phyloP scores from a whole-genome alignment of 2,113 vertebrate genomes.

The Hypanus sabinus region DNA sequence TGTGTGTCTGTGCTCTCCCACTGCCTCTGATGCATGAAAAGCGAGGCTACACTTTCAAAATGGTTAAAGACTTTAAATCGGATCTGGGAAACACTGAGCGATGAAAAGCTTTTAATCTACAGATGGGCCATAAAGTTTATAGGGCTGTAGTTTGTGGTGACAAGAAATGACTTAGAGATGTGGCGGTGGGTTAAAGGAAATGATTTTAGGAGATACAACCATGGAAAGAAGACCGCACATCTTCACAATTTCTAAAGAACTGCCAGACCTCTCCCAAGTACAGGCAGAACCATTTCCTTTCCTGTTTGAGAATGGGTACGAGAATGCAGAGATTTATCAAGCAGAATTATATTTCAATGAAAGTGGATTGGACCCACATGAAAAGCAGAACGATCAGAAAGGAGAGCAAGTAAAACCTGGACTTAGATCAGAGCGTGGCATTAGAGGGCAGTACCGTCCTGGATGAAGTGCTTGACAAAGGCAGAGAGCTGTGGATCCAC shows the following conservation, averaged over 20 bases:
- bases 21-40: neutral
- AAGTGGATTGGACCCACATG: neutral
- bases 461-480: slow-evolving; percentile 75
- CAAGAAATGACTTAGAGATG: neutral
- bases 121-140: neutral
- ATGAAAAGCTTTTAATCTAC: neutral
- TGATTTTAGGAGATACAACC: neutral
- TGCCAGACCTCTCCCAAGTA: no score
- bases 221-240: neutral
- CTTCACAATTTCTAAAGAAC: neutral
- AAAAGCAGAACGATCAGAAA: neutral
- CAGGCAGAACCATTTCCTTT: neutral
- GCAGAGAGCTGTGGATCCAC: slow-evolving; percentile 78
- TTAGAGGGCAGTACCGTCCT: slow-evolving; percentile 54
- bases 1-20: neutral
- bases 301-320: neutral
- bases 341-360: neutral
- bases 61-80: neutral
- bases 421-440: neutral
- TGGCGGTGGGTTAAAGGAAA: neutral
- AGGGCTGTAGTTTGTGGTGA: neutral
- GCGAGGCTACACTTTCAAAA: neutral
- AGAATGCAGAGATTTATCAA: neutral
- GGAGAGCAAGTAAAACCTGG: neutral
- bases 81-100: neutral